phyloP scores from a whole-genome alignment of 1,140 invertebrate genomes.

The Drosophila ambigua region DNA sequence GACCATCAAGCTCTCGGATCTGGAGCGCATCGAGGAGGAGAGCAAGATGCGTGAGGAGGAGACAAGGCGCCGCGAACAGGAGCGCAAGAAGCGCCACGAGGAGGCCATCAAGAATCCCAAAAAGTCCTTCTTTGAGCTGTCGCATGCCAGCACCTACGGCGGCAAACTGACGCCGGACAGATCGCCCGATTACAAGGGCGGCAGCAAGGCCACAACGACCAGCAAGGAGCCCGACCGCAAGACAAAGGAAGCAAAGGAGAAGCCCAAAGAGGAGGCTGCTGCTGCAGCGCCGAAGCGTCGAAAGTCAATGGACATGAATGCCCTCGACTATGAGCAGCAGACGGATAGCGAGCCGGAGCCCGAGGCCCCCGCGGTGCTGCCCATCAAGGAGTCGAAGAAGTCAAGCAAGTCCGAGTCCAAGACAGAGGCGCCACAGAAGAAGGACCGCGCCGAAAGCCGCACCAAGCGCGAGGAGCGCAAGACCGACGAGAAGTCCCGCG shows the following conservation, averaged over 20 bases:
- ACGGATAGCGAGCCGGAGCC: slow-evolving; percentile 68
- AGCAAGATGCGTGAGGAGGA: slow-evolving; percentile 87
- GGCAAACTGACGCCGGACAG: slow-evolving; percentile 59
- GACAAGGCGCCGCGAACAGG: slow-evolving; percentile 86
- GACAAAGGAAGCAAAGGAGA: slow-evolving; percentile 49
- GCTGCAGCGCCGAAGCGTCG: slow-evolving; percentile 40
- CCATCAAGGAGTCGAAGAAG: slow-evolving; percentile 33
- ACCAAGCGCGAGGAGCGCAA: slow-evolving; percentile 36
- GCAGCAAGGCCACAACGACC: no score
- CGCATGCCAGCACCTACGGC: slow-evolving; percentile 81
- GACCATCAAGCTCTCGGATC: slow-evolving; percentile 92
- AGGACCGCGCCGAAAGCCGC: slow-evolving; percentile 28
- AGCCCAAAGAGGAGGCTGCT: slow-evolving; percentile 37
- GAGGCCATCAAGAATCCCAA: slow-evolving; percentile 82
- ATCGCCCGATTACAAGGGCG: slow-evolving; percentile 28
- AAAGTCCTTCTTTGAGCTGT: slow-evolving; percentile 78
- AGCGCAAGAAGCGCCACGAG: slow-evolving; percentile 86
- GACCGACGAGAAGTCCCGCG: slow-evolving; percentile 33
- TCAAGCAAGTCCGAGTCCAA: slow-evolving; percentile 27
- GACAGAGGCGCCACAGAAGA: slow-evolving; percentile 12
- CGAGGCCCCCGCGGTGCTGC: slow-evolving; percentile 11
- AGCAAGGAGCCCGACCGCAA: slow-evolving; percentile 16
- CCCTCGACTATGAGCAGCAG: slow-evolving; percentile 81
- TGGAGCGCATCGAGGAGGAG: slow-evolving; percentile 89
- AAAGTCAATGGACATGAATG: slow-evolving; percentile 80